Conservation (phyloP, 2,113 vertebrate genomes). For the Recurvirostra avosetta region DNA sequence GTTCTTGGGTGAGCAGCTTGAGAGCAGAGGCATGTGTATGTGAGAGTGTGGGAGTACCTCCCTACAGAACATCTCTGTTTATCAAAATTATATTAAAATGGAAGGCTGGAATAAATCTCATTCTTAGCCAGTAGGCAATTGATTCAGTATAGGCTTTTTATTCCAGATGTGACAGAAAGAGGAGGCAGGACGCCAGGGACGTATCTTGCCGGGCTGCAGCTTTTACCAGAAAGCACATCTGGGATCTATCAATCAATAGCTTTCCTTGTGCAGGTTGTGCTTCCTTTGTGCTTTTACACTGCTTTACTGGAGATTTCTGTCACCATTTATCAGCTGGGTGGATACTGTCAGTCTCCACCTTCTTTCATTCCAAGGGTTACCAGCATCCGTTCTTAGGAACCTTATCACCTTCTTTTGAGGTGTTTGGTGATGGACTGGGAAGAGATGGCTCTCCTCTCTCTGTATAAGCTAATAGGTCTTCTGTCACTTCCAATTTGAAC, state of each 20-base stretch:
- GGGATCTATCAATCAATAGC: neutral
- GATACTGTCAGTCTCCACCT: neutral
- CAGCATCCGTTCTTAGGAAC: neutral
- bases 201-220: neutral
- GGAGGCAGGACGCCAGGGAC: neutral
- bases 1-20: neutral
- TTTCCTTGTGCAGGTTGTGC: neutral
- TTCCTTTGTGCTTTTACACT: neutral
- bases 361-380: neutral
- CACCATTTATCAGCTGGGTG: neutral
- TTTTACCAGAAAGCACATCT: neutral
- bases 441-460: neutral
- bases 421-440: neutral
- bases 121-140: neutral
- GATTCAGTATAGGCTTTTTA: neutral
- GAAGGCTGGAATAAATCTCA: neutral
- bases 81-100: neutral
- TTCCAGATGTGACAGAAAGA: neutral
- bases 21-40: neutral
- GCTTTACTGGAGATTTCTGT: neutral
- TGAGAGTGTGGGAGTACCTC: neutral
- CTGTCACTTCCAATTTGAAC: conserved; percentile 21
- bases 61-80: neutral
- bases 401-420: neutral
- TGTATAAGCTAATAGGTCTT: conserved; percentile 3